Evolutionary conservation across 2,888 invertebrate species (phyloP), one percentile per base, ranked within the genome.

Genomic region (Camponotus fellah): DNA sequence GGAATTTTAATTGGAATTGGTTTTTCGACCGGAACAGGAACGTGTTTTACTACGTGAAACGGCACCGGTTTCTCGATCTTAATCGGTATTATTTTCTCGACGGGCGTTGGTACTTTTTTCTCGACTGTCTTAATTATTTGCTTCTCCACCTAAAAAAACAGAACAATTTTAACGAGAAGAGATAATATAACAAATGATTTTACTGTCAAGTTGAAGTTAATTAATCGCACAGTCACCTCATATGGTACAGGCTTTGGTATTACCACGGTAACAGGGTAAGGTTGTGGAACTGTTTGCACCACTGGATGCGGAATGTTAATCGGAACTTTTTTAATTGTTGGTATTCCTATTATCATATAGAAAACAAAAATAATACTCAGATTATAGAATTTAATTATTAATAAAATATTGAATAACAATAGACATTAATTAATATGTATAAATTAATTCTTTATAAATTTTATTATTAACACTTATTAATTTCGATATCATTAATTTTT

Each of bases 31-130:
- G 96, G 97, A 60, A 96, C 96, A 26, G 96, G 96, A 0, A 97
- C 96, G 1, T 94, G 95, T 91, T 96, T 97, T 88, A 96, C 96
- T 0, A 97, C 96, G 0, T 96, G 96, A 91, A 96, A 97, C 0
- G 97, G 97, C 17, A 97, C 97, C 0, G 96, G 96, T 92, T 97
- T 97, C 89, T 97, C 97, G 0, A 97, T 96, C 0, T 96, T 96
- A 80, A 97, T 95, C 0, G 96, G 96, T 3, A 97, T 96, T 90
- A 97, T 96, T 92, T 96, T 97, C 74, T 97, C 95, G 8, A 97
- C 96, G 0, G 97, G 97, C 0, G 97, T 96, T 0, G 97, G 96
- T 0, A 97, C 88, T 58, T 93, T 92, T 75, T 92, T 93, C 82
- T 92, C 92, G 21, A 92, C 91, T 14, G 84, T 90, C 6, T 87